phyloP scores from a whole-genome alignment of 2,113 vertebrate species.

The Labrus mixtus region DNA sequence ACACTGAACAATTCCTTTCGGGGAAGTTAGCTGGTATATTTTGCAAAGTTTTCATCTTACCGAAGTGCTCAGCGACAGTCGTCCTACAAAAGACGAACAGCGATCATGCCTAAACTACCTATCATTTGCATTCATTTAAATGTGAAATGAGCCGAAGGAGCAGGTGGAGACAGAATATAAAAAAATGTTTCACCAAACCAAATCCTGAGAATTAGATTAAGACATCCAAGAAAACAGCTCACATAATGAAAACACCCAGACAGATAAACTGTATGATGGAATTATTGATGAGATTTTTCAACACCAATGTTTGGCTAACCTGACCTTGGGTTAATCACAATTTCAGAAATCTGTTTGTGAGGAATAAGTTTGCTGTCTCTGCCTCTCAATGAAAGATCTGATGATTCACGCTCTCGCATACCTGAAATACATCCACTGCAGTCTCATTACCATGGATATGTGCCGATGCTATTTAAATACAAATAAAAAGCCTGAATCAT shows the following conservation, averaged over 20 bases:
- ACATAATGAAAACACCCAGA: conserved; percentile 66
- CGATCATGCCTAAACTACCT: background rate
- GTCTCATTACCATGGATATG: conserved; percentile 14
- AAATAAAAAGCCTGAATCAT: conserved; percentile 36
- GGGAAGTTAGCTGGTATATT: background rate
- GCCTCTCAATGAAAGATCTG: conserved; percentile 37
- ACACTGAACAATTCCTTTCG: background rate
- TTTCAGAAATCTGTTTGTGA: conserved; percentile 46
- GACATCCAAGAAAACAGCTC: conserved; percentile 47
- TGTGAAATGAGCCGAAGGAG: conserved; percentile 50
- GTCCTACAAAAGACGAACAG: background rate
- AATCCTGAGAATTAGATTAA: conserved; percentile 68
- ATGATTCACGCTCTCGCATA: conserved; percentile 43
- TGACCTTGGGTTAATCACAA: conserved; percentile 76
- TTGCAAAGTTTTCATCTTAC: conserved; percentile 21
- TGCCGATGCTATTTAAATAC: conserved; percentile 40
- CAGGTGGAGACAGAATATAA: conserved; percentile 38
- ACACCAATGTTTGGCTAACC: conserved; percentile 65
- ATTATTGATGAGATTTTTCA: conserved; percentile 70
- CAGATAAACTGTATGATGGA: conserved; percentile 59
- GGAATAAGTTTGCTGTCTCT: conserved; percentile 36
- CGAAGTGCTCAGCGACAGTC: background rate
- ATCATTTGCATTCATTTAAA: conserved; percentile 68
- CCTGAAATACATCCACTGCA: conserved; percentile 47
- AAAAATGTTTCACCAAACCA: conserved; percentile 54